Base-by-base conservation (phyloP, 2,113 vertebrate species). In the Romanogobio albipinnatus region DNA sequence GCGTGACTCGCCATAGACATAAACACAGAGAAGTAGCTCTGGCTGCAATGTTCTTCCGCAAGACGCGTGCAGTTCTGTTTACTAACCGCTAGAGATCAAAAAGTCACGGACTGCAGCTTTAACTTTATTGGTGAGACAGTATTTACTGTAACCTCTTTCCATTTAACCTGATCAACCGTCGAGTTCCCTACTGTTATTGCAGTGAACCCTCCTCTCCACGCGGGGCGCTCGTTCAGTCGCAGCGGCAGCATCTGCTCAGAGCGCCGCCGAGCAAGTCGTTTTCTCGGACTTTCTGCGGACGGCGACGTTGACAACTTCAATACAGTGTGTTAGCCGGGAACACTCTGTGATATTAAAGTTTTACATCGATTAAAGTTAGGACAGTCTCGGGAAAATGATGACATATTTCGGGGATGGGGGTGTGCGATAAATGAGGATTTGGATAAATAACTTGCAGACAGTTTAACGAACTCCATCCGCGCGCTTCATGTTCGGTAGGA, bases 281-380 rank as follows among this genome's bases (percentile, higher is more conserved):
- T 84, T 88, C 82, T 88, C 87, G 87, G 70, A 88, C 82, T 86
- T 88, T 88, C 87, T 77, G 29, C 61, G 49, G 77, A 9, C 66
- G 6, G 24, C 49, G 19, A 71, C 49, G 80, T 82, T 58, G 80
- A 58, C 13, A 71, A 39, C 17, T 58, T n/a, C 11, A 26, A 1
- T 43, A 26, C 10, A 5, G 45, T 29, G 5, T 64, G 5, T 39
- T 39, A 47, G 24, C 13, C 39, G 39, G 58, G 47, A 70, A n/a
- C 26, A 8, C 4, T 2, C 5, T 51, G 3, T 15, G 22, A 47
- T 36, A 24, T 82, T 26, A 5, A 56, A 36, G 22, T 43, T 36
- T 43, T 3, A 51, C 47, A 26, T 43, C 49, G 49, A 58, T 33
- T 36, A 49, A 51, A 51, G 22, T 82, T 33, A 43, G 19, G 22